phyloP scores from a whole-genome alignment of 35 echinoderm and acorn worm species.

The Apostichopus californicus region DNA sequence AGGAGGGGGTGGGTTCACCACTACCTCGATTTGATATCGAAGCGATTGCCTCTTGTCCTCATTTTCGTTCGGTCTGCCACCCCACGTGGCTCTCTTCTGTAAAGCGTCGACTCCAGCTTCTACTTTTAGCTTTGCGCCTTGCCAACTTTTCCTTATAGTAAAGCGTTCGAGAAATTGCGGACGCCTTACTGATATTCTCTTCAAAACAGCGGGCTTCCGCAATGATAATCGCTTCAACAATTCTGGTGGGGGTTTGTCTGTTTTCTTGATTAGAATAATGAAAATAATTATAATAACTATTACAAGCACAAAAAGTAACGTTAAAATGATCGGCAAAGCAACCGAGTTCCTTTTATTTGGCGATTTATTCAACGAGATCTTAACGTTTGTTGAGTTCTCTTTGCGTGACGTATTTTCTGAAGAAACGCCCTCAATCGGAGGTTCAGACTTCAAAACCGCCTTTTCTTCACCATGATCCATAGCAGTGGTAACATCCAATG shows the following conservation, averaged over 20 bases:
- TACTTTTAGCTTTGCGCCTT: not conserved
- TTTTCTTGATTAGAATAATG: not conserved
- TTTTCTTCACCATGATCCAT: not conserved
- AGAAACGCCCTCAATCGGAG: not conserved
- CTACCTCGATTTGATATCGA: constrained; percentile 37
- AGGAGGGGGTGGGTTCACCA: constrained; percentile 50
- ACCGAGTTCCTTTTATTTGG: not conserved
- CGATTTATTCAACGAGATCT: not conserved
- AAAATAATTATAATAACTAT: not conserved
- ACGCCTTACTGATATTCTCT: not conserved
- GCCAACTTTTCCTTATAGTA: constrained; percentile 1
- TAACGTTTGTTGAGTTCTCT: not conserved
- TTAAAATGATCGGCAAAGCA: not conserved
- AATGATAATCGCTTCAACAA: not conserved
- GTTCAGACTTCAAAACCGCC: not conserved
- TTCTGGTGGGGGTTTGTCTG: not conserved
- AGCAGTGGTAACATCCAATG: not conserved
- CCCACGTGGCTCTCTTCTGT: not conserved
- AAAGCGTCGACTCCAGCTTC: not conserved
- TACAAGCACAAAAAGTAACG: not conserved
- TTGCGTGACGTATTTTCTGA: not conserved
- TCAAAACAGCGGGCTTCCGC: not conserved
- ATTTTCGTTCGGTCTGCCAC: not conserved
- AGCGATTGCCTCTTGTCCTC: constrained; percentile 14
- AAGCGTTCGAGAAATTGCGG: not conserved